Evolutionary conservation across 2,888 invertebrate species (phyloP).

Genomic region (Charanyca ferruginea): DNA sequence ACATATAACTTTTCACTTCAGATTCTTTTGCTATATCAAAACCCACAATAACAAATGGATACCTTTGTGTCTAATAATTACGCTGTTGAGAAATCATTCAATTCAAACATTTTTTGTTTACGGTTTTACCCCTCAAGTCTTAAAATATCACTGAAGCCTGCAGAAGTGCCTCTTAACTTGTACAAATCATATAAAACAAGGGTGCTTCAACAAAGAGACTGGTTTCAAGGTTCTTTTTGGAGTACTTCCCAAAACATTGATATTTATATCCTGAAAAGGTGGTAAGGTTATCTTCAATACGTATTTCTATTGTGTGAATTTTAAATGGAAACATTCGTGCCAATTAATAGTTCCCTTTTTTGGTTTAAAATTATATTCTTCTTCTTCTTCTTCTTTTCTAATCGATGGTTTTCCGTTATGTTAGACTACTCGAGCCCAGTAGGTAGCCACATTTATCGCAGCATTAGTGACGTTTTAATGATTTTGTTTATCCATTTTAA

Average conservation of each 20-base stretch:
- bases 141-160: conserved; percentile 26
- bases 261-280: background rate
- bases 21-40: too few species aligned
- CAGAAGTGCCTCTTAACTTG: conserved; percentile 33
- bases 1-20: too few species aligned
- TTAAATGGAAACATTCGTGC: too few species aligned
- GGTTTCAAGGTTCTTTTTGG: conserved; percentile 6
- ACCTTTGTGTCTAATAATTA: background rate
- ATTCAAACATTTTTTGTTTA: conserved; percentile 16
- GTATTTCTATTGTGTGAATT: background rate
- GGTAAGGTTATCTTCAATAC: background rate
- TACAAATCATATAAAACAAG: conserved; percentile 27
- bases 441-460: too few species aligned
- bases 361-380: too few species aligned
- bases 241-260: conserved; percentile 1
- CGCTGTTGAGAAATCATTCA: conserved; percentile 15
- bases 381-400: too few species aligned
- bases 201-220: conserved; percentile 20
- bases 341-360: too few species aligned
- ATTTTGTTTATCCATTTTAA: too few species aligned
- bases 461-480: too few species aligned
- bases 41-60: background rate
- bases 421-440: too few species aligned
- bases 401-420: too few species aligned
- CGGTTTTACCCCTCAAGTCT: conserved; percentile 7